These are phyloP conservation scores for Myathropa florea DNA, from an alignment of 2,888 invertebrate species.

Conservation along the genomic window DNA sequence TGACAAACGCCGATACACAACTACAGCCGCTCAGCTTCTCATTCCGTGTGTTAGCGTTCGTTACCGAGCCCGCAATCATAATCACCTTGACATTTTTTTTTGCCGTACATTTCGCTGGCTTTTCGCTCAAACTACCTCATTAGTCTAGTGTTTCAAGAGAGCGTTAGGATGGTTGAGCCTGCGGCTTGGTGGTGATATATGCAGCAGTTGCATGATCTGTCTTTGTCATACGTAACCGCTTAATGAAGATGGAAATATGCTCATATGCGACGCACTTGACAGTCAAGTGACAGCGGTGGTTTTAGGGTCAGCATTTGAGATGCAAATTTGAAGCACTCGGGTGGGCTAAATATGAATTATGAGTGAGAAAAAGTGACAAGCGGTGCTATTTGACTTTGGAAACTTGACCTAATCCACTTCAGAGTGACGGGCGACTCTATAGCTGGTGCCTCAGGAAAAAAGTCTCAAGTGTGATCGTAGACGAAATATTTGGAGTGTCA, in stretches of 20 bases:
- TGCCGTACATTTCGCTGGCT: conserved; percentile 23
- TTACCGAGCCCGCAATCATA: conserved; percentile 17
- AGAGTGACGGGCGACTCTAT: too few relatives aligned
- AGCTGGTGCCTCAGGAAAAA: too few relatives aligned
- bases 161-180: background rate
- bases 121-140: conserved; percentile 62
- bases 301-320: background rate
- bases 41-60: background rate
- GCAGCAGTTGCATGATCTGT: conserved; percentile 34
- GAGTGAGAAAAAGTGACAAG: background rate
- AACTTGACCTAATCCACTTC: background rate
- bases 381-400: background rate
- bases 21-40: too few relatives aligned
- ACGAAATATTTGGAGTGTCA: too few relatives aligned
- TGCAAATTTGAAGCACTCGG: background rate
- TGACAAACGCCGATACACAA: conserved; percentile 26
- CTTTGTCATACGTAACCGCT: background rate
- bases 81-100: conserved; percentile 65
- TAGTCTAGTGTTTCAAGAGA: conserved; percentile 53
- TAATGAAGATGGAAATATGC: background rate
- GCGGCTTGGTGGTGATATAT: conserved; percentile 19
- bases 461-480: too few relatives aligned
- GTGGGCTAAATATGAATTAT: background rate
- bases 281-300: background rate
- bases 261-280: background rate